A percentile compares a stretch with the other conserved stretches of the same genome.
Conservation (phyloP, 2,797 vertebrate genomes). For the Erethizon dorsatum region DNA sequence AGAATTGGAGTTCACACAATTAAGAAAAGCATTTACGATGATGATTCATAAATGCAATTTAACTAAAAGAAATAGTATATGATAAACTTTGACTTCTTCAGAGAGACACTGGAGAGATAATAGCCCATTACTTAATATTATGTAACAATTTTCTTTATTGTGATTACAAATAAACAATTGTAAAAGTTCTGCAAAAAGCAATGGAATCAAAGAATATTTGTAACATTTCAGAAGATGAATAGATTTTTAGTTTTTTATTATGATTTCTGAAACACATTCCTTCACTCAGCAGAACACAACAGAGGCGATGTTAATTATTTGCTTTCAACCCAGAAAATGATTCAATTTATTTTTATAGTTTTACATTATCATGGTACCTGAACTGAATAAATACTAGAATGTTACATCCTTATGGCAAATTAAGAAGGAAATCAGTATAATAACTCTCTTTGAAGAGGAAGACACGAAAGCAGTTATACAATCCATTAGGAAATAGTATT, state of each 20-base stretch:
- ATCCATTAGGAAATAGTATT: constrained; percentile 65
- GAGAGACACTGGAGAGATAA: neutral
- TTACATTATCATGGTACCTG: constrained; percentile 64
- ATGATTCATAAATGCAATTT: neutral
- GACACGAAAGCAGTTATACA: constrained; percentile 12
- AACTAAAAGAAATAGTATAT: constrained; percentile 32
- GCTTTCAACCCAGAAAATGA: constrained; percentile 57
- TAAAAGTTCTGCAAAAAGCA: constrained; percentile 23
- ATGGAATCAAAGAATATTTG: neutral
- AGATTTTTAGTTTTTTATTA: constrained; percentile 3
- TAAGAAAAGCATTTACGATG: neutral
- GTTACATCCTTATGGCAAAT: constrained; percentile 67
- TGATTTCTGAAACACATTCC: constrained; percentile 29
- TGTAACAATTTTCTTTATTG: neutral
- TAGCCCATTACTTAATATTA: neutral
- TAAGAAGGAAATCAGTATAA: constrained; percentile 74
- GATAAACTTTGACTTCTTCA: neutral
- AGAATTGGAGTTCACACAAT: neutral
- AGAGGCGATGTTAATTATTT: constrained; percentile 70
- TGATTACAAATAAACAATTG: neutral
- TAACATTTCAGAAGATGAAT: constrained; percentile 37
- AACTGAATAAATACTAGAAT: constrained; percentile 73
- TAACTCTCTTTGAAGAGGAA: constrained; percentile 43
- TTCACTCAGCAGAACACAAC: constrained; percentile 16
- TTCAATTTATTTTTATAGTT: constrained; percentile 68